Base-by-base conservation (phyloP, 2,888 invertebrate species). In the Coenonympha arcania region DNA sequence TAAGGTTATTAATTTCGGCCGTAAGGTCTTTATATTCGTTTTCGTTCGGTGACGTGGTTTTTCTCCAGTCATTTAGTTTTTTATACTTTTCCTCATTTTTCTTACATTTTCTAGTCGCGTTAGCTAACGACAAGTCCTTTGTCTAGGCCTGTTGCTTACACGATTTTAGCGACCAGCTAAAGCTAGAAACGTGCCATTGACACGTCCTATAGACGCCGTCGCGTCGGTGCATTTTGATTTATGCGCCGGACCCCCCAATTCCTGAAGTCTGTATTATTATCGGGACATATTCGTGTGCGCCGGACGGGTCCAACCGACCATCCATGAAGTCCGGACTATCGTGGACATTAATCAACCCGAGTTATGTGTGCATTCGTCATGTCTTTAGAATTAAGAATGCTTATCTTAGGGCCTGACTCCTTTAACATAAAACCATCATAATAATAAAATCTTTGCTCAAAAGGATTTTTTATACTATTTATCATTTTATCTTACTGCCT, bases 351-450 rank as follows among this genome's bases (percentile, higher is more conserved):
- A 55, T 55, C 52, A 52, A 40, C 34, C 20, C 33, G 46, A 48
- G 26, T 54, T 48, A 42, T 47, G 49, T 26, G 47, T 43, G 46
- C 50, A 50, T 47, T 50, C 50, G 50, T 54, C 53, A 54, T 53
- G 41, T 28, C 37, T 42, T 47, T 24, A 11, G 33, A 46, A 31
- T 48, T 26, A 6, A 31, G 20, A 15, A 28, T 36, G 8, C 22
- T 34, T 44, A 34, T 44, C 44, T 44, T 16, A 30, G 44, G 33
- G 22, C 13, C 22, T 24, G 15, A 4, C 43, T 16, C 31, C 30
- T 15, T 22, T 22, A 4, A 1, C 33, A 16, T 22, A 16, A 22
- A 15, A 24, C 22, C 24, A 22, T 37, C 41, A 20, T 42, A 20
- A 13, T 31, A 15, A 13, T 42, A 13, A 41, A 41, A 30, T 30